Base-by-base conservation (phyloP, 1,140 invertebrate species). In the Chionoecetes opilio region DNA sequence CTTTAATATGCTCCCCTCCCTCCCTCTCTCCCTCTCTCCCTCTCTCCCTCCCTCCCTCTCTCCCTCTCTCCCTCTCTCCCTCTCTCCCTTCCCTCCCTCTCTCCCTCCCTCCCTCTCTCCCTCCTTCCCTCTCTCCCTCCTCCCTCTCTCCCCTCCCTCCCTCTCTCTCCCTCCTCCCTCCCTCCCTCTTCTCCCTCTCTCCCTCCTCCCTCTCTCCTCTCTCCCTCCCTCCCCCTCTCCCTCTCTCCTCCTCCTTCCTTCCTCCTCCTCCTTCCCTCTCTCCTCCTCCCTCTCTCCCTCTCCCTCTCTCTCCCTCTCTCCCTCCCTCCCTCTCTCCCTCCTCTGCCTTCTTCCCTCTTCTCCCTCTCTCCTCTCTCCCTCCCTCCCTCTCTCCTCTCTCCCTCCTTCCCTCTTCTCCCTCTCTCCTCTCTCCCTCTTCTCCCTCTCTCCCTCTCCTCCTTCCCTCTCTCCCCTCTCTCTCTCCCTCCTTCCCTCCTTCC, bases 371-470 rank as follows among this genome's bases (percentile, higher is more conserved):
- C 41, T 37, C 41, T 37, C 41, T 37, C 41, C 87, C 41, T 37
- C 41, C 87, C 41, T 37, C 41, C 87, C 41, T 37, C 41, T 37
- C 41, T 37, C 41, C 87, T 89, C 87, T 89, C 87, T 89, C 87
- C 41, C 87, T 89, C 35, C 41, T 37, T 89, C 87, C 41, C 87
- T 89, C 87, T 89, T 37, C 41, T 37, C 41, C 87, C 41, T 37
- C 41, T 37, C 41, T 37, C 41, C 87, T 89, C 87, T 89, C 87
- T 89, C 87, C 32, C 84, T 86, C 11, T 86, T 32, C 84, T 31
- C 84, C 32, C 84, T 86, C 31, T 86, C 37, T 86, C 85, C n/a
- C 85, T 75, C 21, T 21, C 11, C n/a, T n/a, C 63, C 21, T 21
- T 26, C 8, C 21, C 21, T n/a, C 63, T 26, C 21, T 26, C 53